Evolutionary conservation across 2,113 vertebrate species (phyloP).

Genomic region (Cyanoderma ruficeps): DNA sequence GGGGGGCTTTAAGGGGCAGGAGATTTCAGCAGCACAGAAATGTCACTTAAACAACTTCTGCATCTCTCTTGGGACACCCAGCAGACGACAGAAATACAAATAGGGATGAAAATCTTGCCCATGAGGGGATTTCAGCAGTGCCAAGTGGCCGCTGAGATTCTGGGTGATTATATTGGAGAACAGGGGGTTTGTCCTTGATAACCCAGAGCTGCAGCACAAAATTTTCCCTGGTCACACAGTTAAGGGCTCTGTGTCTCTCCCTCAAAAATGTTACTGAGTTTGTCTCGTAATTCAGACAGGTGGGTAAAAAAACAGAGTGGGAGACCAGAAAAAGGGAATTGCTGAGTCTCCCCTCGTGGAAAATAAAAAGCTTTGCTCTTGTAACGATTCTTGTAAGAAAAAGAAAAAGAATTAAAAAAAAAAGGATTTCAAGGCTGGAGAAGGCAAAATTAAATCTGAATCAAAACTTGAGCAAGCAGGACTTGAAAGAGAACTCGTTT

Average conservation of each 20-base stretch:
- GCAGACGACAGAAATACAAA: not conserved
- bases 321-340: not conserved
- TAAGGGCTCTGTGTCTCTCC: not conserved
- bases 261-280: not conserved
- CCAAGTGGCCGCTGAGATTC: not conserved
- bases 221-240: not conserved
- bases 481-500: slow-evolving; percentile 35
- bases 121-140: not conserved
- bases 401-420: not conserved
- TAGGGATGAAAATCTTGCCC: not conserved
- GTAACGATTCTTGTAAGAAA: not conserved
- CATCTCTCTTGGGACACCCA: not conserved
- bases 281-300: not conserved
- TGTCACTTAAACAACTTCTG: not conserved
- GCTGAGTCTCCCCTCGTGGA: not conserved
- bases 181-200: not conserved
- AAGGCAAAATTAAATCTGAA: slow-evolving; percentile 3
- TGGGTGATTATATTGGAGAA: not conserved
- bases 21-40: not conserved
- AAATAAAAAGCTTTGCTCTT: not conserved
- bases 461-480: slow-evolving; percentile 19
- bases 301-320: not conserved
- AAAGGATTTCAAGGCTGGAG: not conserved
- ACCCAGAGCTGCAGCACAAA: not conserved
- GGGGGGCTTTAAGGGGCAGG: not conserved